Conservation (phyloP, 2,797 vertebrate genomes). For the Dryobates pubescens region DNA sequence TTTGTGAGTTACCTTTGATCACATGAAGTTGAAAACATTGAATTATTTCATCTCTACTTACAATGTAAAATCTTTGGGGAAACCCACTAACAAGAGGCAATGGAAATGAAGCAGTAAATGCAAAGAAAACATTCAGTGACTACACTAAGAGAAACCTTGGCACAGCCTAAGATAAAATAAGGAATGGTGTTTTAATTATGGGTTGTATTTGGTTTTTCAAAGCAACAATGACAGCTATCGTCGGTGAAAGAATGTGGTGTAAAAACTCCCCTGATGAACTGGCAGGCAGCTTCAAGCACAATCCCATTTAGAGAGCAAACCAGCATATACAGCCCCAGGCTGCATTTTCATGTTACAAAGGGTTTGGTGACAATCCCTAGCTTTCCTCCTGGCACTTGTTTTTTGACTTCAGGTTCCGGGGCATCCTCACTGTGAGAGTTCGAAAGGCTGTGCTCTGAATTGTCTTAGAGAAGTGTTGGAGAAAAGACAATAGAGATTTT, state of each 20-base stretch:
- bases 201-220: not conserved
- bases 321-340: not conserved
- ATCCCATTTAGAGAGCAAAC: not conserved
- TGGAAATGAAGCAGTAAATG: not conserved
- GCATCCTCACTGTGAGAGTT: not conserved
- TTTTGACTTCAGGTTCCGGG: not conserved
- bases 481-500: not conserved
- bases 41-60: not conserved
- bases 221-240: not conserved
- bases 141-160: not conserved
- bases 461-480: not conserved
- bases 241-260: accelerated
- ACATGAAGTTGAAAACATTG: not conserved
- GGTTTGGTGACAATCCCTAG: not conserved
- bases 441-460: accelerated
- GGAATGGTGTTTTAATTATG: not conserved
- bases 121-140: not conserved
- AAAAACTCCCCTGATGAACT: not conserved
- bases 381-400: not conserved
- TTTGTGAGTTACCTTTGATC: not conserved
- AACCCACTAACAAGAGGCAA: not conserved
- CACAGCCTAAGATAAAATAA: not conserved
- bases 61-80: accelerated
- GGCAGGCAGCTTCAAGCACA: not conserved
- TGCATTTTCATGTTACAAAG: not conserved